phyloP scores from a whole-genome alignment of 2,888 invertebrate species.

The Aproaerema taeniolella region DNA sequence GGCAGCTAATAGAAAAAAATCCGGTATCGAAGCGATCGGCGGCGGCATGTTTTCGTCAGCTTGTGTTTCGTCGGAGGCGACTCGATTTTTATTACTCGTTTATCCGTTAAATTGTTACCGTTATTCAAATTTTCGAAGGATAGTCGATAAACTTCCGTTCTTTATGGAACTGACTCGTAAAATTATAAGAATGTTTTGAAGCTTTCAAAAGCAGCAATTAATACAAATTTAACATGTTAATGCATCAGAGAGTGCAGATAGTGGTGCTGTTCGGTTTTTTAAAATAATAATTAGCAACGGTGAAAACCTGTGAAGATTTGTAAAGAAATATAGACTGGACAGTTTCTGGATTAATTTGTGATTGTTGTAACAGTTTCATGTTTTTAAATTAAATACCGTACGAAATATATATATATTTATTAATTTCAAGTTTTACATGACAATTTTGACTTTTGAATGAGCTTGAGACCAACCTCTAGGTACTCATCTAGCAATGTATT shows the following conservation, averaged over 20 bases:
- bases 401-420: too few relatives aligned
- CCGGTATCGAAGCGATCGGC: conserved; percentile 48
- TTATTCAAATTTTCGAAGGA: conserved; percentile 40
- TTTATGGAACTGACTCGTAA: conserved; percentile 9
- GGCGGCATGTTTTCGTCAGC: conserved; percentile 41
- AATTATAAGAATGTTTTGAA: conserved; percentile 7
- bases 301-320: neutral
- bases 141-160: conserved; percentile 11
- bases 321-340: too few relatives aligned
- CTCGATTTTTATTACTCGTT: conserved; percentile 41
- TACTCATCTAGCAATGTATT: too few relatives aligned
- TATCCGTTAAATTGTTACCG: conserved; percentile 50
- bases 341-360: too few relatives aligned
- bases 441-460: too few relatives aligned
- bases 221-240: conserved; percentile 1
- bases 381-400: too few relatives aligned
- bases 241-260: conserved; percentile 1
- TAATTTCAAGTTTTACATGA: too few relatives aligned
- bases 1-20: conserved; percentile 57
- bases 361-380: too few relatives aligned
- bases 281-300: neutral
- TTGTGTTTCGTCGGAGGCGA: conserved; percentile 30
- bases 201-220: conserved; percentile 9
- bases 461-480: too few relatives aligned
- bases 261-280: neutral